A percentile compares a stretch with the other conserved stretches of the same genome.
These are phyloP conservation scores for Naja naja DNA, from an alignment of 2,113 vertebrate genomes.

Conservation along the genomic window DNA sequence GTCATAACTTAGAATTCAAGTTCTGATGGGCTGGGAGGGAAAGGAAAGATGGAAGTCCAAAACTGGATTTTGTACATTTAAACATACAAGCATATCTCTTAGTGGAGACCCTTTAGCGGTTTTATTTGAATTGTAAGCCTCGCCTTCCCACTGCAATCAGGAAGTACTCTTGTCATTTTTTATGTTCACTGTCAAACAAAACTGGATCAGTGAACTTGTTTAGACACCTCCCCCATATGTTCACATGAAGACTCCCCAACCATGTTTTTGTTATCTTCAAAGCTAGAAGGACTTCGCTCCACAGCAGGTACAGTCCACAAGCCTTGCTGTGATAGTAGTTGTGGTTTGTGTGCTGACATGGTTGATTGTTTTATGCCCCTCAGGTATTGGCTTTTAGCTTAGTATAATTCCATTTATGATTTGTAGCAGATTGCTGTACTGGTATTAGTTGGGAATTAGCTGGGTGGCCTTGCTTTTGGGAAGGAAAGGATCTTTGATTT, in stretches of 20 bases:
- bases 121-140: background rate
- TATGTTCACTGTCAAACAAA: background rate
- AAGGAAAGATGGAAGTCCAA: background rate
- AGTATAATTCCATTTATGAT: background rate
- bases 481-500: background rate
- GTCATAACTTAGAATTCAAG: background rate
- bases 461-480: background rate
- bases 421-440: background rate
- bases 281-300: background rate
- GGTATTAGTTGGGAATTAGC: background rate
- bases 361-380: background rate
- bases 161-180: background rate
- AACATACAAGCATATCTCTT: background rate
- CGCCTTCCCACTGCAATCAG: background rate
- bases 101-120: background rate
- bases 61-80: background rate
- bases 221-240: background rate
- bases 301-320: background rate
- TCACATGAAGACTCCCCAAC: background rate
- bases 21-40: background rate
- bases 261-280: background rate
- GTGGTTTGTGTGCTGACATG: background rate
- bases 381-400: background rate
- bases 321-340: background rate
- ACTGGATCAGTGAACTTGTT: background rate